These are phyloP conservation scores for Nymphalis urticae DNA, from an alignment of 2,888 invertebrate genomes.

Conservation along the genomic window DNA sequence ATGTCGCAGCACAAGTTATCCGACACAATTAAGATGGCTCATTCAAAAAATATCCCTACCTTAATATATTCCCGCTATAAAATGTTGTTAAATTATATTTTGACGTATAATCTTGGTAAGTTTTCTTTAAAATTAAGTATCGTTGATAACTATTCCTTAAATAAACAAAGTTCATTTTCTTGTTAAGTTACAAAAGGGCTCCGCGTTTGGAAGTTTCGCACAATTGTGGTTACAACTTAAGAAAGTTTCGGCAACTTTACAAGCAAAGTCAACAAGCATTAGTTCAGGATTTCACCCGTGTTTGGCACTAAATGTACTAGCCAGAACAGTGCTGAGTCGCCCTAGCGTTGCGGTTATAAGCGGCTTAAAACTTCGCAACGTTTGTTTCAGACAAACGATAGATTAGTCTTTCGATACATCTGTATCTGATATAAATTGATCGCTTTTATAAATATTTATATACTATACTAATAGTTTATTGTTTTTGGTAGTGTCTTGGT, in stretches of 20 bases:
- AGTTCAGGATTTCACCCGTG: conserved; percentile 26
- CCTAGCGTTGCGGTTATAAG: conserved; percentile 22
- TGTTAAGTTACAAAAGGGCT: conserved; percentile 22
- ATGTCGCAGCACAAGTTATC: too few relatives aligned
- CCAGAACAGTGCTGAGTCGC: conserved; percentile 2
- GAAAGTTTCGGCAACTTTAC: conserved; percentile 28
- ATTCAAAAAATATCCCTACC: too few relatives aligned
- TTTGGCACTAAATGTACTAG: conserved; percentile 18
- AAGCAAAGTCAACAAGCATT: conserved; percentile 32
- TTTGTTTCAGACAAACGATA: conserved; percentile 8
- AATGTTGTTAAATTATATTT: not conserved
- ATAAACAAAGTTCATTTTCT: conserved; percentile 26
- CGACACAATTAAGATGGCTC: too few relatives aligned
- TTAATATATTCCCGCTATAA: too few relatives aligned
- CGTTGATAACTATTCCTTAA: conserved; percentile 7
- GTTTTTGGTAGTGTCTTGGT: too few relatives aligned
- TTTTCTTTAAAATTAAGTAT: not conserved
- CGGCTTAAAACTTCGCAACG: conserved; percentile 21
- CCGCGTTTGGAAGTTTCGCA: conserved; percentile 20
- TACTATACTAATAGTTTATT: too few relatives aligned
- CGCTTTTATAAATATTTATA: not conserved
- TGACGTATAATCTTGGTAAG: not conserved
- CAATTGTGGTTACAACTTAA: conserved; percentile 29
- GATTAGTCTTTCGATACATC: not conserved
- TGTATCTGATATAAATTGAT: not conserved